phyloP scores from a whole-genome alignment of 2,113 vertebrate species.

The Apteryx owenii region DNA sequence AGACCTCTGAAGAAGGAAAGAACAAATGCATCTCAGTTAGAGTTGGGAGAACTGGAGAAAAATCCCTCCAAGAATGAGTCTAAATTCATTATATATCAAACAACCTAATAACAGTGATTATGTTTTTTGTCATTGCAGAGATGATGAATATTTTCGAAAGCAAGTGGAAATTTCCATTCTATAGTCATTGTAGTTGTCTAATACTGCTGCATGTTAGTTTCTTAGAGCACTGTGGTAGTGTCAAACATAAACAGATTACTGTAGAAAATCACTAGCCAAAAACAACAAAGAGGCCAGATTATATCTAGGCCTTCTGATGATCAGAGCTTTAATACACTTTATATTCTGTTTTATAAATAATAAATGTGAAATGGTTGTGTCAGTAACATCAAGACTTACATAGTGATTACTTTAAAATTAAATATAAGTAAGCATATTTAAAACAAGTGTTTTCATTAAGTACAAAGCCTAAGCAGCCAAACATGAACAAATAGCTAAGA shows the following conservation, averaged over 20 bases:
- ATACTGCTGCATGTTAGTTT: background rate
- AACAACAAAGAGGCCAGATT: conserved; percentile 49
- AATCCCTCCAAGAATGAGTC: background rate
- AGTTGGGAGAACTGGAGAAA: background rate
- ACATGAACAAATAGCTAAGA: conserved; percentile 52
- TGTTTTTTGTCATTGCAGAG: background rate
- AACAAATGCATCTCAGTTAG: background rate
- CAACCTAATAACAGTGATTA: conserved; percentile 19
- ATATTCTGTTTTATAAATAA: conserved; percentile 67
- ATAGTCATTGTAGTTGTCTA: background rate
- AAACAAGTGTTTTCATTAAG: conserved; percentile 63
- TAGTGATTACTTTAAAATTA: conserved; percentile 73
- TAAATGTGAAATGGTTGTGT: conserved; percentile 59
- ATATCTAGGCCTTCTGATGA: conserved; percentile 49
- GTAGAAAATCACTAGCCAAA: conserved; percentile 28
- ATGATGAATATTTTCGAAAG: conserved; percentile 2
- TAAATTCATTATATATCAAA: conserved; percentile 21
- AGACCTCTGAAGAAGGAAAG: background rate
- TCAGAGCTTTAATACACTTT: conserved; percentile 58
- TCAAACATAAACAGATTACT: conserved; percentile 30
- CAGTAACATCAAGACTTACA: conserved; percentile 51
- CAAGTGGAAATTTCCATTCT: conserved; percentile 21
- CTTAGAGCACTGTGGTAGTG: background rate
- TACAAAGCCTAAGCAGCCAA: conserved; percentile 36
- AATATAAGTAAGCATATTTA: conserved; percentile 62